Base-by-base conservation (phyloP, 2,113 vertebrate species). In the Otocyon megalotis region DNA sequence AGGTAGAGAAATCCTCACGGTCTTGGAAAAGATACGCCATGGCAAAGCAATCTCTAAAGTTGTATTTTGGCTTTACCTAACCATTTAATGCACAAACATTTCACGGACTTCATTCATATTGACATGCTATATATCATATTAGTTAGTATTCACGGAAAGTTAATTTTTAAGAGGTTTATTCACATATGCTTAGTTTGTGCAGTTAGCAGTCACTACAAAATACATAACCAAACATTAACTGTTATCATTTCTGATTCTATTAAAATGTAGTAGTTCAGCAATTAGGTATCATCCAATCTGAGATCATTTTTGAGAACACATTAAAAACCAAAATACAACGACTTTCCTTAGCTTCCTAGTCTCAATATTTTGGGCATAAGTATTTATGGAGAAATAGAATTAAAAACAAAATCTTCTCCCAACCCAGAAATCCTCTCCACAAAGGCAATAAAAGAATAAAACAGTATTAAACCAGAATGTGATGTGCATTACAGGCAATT, bases 11-110 rank as follows among this genome's bases (percentile, higher is more conserved):
- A n/a, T 62, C 50, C 60, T 76, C 90, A 67, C 17, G 1, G 79
- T 94, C 48, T 83, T 79, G 12, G 63, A 50, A 88, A 96, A 94
- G 30, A 60, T 62, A 60, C 50, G 24, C 6, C 4, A 37, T 85
- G 65, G 81, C 60, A 37, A 95, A 88, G 26, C 63, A 96, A 35
- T 65, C 14, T 6, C 58, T 24, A 77, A 77, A 93, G 50, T 28
- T 95, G 58, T 58, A 62, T 89, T 95, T 84, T 95, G 60, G 13
- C 20, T 69, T 96, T 95, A 48, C 4, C 35, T 93, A 96, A 87
- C 14, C 26, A 80, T 71, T 91, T 90, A 94, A 94, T 15, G 2
- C 48, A 79, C 43, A 89, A 37, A 79, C 3, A 71, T 96, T 79
- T 79, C 43, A 88, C 80, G 77, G 32, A 89, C 80, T 96, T 93